These are phyloP conservation scores for Galerucella nymphaeae DNA, from an alignment of 2,888 invertebrate genomes.

Conservation along the genomic window DNA sequence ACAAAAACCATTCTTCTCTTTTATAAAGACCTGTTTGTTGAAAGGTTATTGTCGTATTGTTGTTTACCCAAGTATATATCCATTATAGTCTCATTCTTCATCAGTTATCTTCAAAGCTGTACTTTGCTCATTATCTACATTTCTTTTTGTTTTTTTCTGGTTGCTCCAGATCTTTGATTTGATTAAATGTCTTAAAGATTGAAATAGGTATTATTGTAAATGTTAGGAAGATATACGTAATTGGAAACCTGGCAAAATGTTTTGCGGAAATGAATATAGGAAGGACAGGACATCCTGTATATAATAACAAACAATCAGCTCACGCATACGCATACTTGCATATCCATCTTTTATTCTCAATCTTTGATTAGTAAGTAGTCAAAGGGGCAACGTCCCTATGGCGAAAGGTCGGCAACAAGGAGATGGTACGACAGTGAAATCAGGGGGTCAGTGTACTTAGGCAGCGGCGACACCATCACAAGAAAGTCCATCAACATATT, in stretches of 20 bases:
- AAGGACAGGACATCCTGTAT: conserved; percentile 18
- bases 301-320: conserved; percentile 35
- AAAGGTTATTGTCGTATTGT: too few relatives aligned
- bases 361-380: conserved; percentile 23
- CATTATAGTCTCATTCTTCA: too few relatives aligned
- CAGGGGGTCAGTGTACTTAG: conserved; percentile 55
- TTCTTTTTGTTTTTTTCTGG: too few relatives aligned
- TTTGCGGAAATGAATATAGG: neutral
- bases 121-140: too few relatives aligned
- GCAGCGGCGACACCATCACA: conserved; percentile 42
- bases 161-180: too few relatives aligned
- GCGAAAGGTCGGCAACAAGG: conserved; percentile 55
- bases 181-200: too few relatives aligned
- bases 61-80: too few relatives aligned
- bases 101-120: too few relatives aligned
- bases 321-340: conserved; percentile 33
- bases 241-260: neutral
- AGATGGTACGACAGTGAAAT: conserved; percentile 56
- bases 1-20: too few relatives aligned
- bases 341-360: conserved; percentile 18
- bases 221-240: neutral
- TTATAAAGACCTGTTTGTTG: too few relatives aligned
- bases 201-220: too few relatives aligned
- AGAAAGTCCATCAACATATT: conserved; percentile 53
- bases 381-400: conserved; percentile 52